These are phyloP conservation scores for Ladona fulva DNA, from an alignment of 1,140 invertebrate species.

Conservation along the genomic window DNA sequence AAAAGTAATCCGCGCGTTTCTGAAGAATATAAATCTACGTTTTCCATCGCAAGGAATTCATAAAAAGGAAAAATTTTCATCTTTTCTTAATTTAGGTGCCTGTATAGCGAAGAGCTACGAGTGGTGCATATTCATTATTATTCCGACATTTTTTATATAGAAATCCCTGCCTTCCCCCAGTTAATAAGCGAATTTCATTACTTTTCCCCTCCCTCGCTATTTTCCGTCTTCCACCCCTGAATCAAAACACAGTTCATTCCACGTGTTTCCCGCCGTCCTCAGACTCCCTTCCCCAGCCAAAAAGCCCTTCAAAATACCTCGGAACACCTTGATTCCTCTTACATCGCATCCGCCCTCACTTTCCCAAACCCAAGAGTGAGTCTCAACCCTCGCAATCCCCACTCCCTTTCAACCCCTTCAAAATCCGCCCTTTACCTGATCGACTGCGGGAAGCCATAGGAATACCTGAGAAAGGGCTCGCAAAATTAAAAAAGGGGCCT, in stretches of 20 bases:
- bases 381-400: not conserved
- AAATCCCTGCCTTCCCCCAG: conserved; percentile 1
- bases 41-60: not conserved
- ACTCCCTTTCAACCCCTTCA: not conserved
- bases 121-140: not conserved
- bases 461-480: not conserved
- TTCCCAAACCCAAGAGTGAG: not conserved
- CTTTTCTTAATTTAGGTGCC: not conserved
- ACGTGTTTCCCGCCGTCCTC: not conserved
- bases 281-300: not conserved
- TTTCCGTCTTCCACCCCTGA: not conserved
- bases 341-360: not conserved
- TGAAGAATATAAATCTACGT: not conserved
- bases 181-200: conserved; percentile 10
- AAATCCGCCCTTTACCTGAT: not conserved
- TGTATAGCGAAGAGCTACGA: not conserved
- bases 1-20: not conserved
- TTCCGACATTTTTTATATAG: conserved; percentile 10
- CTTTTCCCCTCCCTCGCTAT: not conserved
- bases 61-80: conserved; percentile 1
- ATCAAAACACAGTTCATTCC: not conserved
- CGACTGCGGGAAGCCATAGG: not conserved
- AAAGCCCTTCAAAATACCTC: not conserved
- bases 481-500: not conserved
- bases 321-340: not conserved